Conservation (phyloP, 2,888 invertebrate species). For the Pollenia angustigena region DNA sequence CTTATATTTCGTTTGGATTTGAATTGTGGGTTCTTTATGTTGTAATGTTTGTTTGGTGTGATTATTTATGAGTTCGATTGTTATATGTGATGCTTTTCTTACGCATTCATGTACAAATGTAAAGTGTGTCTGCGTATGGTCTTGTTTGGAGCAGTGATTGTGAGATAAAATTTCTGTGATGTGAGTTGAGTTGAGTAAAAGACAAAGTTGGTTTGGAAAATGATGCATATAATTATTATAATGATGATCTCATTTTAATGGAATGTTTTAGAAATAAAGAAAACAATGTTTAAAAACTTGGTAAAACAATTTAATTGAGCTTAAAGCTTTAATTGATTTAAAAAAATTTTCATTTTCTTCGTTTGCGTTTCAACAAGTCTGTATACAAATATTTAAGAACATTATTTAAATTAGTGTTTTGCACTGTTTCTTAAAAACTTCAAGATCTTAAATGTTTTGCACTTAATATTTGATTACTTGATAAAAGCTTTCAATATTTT, state of each 20-base stretch:
- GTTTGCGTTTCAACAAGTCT: no score
- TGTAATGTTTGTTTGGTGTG: slow-evolving; percentile 49
- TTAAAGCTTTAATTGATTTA: background rate
- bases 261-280: slow-evolving; percentile 38
- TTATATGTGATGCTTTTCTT: slow-evolving; percentile 45
- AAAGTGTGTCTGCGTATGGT: slow-evolving; percentile 34
- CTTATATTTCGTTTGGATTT: slow-evolving; percentile 15
- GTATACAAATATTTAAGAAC: no score
- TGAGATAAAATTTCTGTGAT: slow-evolving; percentile 42
- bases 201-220: slow-evolving; percentile 26
- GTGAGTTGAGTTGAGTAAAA: slow-evolving; percentile 9
- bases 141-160: slow-evolving; percentile 40
- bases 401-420: no score
- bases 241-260: slow-evolving; percentile 66
- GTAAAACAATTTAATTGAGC: background rate
- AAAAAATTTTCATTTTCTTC: no score
- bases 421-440: no score
- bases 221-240: slow-evolving; percentile 57
- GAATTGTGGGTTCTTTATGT: background rate
- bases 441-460: no score
- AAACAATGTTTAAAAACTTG: background rate
- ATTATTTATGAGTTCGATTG: slow-evolving; percentile 71
- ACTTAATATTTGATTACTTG: no score
- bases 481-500: no score
- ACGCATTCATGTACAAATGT: slow-evolving; percentile 38